Conservation (phyloP, 2,113 vertebrate genomes). For the Leiothrix lutea region DNA sequence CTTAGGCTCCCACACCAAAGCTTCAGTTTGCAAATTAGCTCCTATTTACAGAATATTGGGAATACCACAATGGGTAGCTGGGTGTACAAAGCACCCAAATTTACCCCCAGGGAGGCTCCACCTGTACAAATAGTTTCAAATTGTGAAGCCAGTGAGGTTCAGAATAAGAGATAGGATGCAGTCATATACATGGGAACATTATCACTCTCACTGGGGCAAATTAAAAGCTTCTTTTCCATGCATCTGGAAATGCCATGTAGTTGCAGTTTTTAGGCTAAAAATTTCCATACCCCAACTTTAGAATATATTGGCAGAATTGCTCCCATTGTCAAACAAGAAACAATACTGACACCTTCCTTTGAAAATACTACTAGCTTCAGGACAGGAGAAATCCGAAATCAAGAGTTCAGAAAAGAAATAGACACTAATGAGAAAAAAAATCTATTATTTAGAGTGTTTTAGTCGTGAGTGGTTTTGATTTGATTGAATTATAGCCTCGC, state of each 20-base stretch:
- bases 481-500: neutral
- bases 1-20: neutral
- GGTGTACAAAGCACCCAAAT: neutral
- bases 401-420: neutral
- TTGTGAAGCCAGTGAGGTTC: neutral
- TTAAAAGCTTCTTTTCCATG: neutral
- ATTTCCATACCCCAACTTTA: neutral
- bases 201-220: neutral
- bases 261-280: neutral
- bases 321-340: neutral
- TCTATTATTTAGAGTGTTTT: neutral
- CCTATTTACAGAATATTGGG: neutral
- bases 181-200: accelerated
- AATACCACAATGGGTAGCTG: neutral
- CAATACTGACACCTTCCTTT: neutral
- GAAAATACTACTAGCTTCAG: neutral
- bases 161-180: neutral
- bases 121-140: neutral
- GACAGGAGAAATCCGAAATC: neutral
- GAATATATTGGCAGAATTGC: neutral
- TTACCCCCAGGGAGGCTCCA: neutral
- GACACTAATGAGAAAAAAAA: neutral
- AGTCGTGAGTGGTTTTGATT: neutral
- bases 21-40: neutral
- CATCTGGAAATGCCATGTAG: neutral